Base-by-base conservation (phyloP, 2,888 invertebrate genomes). In the Lacanobia wlatinum region DNA sequence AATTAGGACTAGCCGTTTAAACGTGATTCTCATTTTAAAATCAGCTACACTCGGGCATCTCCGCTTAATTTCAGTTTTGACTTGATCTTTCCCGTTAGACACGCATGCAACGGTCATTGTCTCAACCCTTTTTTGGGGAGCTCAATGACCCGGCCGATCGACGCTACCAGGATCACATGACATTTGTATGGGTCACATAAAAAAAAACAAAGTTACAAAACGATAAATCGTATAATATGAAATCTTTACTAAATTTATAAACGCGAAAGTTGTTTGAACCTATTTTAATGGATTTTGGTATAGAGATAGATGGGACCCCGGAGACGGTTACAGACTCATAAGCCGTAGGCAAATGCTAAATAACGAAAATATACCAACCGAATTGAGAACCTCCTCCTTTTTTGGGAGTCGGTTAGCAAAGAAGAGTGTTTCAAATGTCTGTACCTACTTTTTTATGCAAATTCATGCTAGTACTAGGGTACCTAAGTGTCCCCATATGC, bases 61-160 rank as follows among this genome's bases (percentile, higher is more conserved):
- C 28, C 28, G 28, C 28, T 28, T 28, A 28, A 28, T 28, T 28
- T 28, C 28, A 34, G 34, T 18, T 56, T 34, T 28, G 9, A 55
- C 16, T 4, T 8, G 5, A 8, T 16, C 28, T 16, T 0, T 28
- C 28, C 55, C 28, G 21, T 43, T 1, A 18, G 14, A 14, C 43
- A 21, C 8, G 55, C 38, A 23, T 14, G 1, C 12, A n/a, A 3
- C n/a, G n/a, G n/a, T n/a, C n/a, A n/a, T n/a, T 21, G 52, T 4
- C 71, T 38, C n/a, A 70, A 70, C 53, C n/a, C 5, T 10, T 53
- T 53, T 43, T 72, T 18, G 4, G 48, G 21, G 7, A 61, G 38
- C 18, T 72, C 61, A 72, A 28, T 52, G 70, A 59, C 58, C 58
- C 40, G 21, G 12, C 21, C 55, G 18, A 18, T 28, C 48, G 10